Conservation (phyloP, 2,113 vertebrate species). For the Ceuthmochares aereus region DNA sequence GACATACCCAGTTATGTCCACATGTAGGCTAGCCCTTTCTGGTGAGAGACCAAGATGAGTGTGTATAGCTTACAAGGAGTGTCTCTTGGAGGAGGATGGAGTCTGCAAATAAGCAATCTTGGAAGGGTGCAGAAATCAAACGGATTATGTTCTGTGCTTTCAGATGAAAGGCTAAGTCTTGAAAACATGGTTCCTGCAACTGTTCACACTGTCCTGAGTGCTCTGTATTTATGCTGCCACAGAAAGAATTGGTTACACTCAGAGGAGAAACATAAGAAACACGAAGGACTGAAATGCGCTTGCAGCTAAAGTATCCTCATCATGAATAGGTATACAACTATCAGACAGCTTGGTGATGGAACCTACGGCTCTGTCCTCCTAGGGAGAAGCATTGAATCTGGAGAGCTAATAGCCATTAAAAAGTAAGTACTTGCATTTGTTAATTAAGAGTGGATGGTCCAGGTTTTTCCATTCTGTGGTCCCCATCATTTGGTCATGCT, state of each 20-base stretch:
- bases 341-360: slow-evolving; percentile 95
- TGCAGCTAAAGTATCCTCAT: slow-evolving; percentile 61
- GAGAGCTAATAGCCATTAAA: slow-evolving; percentile 95
- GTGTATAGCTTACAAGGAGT: not conserved
- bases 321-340: slow-evolving; percentile 95
- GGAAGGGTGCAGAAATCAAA: not conserved
- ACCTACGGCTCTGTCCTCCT: slow-evolving; percentile 96
- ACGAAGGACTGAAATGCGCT: slow-evolving; percentile 69
- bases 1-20: not conserved
- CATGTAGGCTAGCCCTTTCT: not conserved
- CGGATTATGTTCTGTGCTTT: slow-evolving; percentile 60
- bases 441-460: not conserved
- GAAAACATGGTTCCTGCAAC: slow-evolving; percentile 87
- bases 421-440: slow-evolving; percentile 80
- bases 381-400: slow-evolving; percentile 92
- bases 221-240: slow-evolving; percentile 86
- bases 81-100: not conserved
- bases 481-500: accelerated
- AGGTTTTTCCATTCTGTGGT: not conserved
- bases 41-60: not conserved
- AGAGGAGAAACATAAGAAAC: slow-evolving; percentile 63
- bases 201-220: slow-evolving; percentile 69
- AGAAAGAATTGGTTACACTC: slow-evolving; percentile 89
- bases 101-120: not conserved
- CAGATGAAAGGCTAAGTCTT: slow-evolving; percentile 77